Base-by-base conservation (phyloP, 2,113 vertebrate genomes). In the Geococcyx californianus region DNA sequence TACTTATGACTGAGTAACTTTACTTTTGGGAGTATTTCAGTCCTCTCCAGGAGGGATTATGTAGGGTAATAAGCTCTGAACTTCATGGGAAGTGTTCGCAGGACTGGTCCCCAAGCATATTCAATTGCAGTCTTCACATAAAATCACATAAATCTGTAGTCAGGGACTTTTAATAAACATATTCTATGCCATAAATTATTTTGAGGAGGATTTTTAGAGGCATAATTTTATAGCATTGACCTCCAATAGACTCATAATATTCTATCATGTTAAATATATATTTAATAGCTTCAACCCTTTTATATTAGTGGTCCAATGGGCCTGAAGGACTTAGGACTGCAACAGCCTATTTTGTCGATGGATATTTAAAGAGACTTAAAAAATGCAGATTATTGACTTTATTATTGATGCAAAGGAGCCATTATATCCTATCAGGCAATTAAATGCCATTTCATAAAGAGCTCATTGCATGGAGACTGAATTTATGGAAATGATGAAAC, bases 341-440 rank as follows among this genome's bases (percentile, higher is more conserved):
- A 92, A 58, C 29, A 80, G 29, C 73, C 25, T 88, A 86, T 93
- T 89, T 45, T 87, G 9, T 72, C 91, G 87, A 91, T 84, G 60
- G 56, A 88, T 95, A 92, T 94, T 97, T 93, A 96, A 54, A 82
- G 83, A 67, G 52, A 55, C 85, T 94, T 93, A 95, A 96, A 97
- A 97, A 86, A 92, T 89, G 51, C 76, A 95, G 84, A 83, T 95
- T 97, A 96, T 97, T 97, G 94, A 97, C 78, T 97, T 92, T 84
- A 91, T 96, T 97, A 95, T 94, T 96, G 92, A 97, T 96, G 94
- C 84, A 95, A 93, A 94, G 87, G 90, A 94, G 62, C 68, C 83
- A 90, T 95, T 97, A 80, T 44, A 87, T 67, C 90, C 93, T 95
- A 96, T 93, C 84, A 96, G 83, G 44, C 86, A 97, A 96, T 97